Evolutionary conservation across 1,140 invertebrate genomes (phyloP).

Genomic region (Pygmarrhopalites habei): DNA sequence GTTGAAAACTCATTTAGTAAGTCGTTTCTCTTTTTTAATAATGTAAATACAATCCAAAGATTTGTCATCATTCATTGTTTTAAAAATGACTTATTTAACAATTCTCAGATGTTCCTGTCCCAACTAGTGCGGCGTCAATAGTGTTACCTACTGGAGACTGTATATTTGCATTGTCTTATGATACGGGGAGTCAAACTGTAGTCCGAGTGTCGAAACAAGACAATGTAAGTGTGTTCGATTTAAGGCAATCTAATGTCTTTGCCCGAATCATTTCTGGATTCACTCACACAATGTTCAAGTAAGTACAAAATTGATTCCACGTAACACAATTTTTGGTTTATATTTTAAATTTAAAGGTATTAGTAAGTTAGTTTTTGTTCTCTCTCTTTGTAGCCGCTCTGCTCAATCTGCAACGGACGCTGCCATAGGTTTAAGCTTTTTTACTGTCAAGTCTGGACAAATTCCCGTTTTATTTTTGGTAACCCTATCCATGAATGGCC

Average conservation of each 20-base stretch:
- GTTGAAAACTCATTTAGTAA: slow-evolving; percentile 35
- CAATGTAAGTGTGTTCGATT: slow-evolving; percentile 25
- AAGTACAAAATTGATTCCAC: too few species aligned
- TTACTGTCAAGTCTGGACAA: slow-evolving; percentile 15
- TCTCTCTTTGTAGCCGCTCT: slow-evolving; percentile 9
- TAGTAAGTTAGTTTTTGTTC: too few species aligned
- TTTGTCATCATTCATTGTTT: neutral
- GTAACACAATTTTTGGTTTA: too few species aligned
- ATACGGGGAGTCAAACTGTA: slow-evolving; percentile 27
- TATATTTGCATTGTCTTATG: slow-evolving; percentile 35
- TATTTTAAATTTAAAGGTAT: too few species aligned
- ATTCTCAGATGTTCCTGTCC: slow-evolving; percentile 37
- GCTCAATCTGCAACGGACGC: slow-evolving; percentile 13
- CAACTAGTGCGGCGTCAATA: slow-evolving; percentile 23
- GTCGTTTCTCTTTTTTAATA: neutral
- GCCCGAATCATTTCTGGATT: slow-evolving; percentile 21
- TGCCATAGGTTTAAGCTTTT: slow-evolving; percentile 28
- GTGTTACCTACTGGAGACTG: slow-evolving; percentile 22
- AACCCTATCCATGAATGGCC: slow-evolving; percentile 36
- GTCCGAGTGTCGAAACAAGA: slow-evolving; percentile 30
- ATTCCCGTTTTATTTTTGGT: slow-evolving; percentile 19
- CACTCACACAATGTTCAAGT: slow-evolving; percentile 25
- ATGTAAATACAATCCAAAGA: neutral
- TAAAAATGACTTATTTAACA: slow-evolving; percentile 6
- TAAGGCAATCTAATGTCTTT: slow-evolving; percentile 34